Conservation (phyloP, 2,888 invertebrate species). For the Synanthedon formicaeformis region DNA sequence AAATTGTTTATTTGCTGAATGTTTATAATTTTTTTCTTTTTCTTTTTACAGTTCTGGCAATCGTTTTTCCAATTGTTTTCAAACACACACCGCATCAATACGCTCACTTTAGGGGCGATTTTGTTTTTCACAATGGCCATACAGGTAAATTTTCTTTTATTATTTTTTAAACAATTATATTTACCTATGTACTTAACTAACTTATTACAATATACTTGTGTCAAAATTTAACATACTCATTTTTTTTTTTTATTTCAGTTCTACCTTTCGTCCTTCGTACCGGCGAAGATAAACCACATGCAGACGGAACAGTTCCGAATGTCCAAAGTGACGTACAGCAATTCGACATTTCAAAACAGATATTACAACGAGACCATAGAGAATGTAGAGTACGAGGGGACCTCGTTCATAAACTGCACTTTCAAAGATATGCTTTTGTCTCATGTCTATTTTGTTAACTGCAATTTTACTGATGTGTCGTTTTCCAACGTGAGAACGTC, state of each 20-base stretch:
- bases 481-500: constrained; percentile 80
- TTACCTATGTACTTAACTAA: too few species aligned
- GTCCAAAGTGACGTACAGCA: constrained; percentile 30
- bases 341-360: constrained; percentile 35
- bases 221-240: too few species aligned
- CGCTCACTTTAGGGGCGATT: constrained; percentile 71
- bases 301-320: constrained; percentile 39
- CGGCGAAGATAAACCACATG: constrained; percentile 53
- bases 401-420: constrained; percentile 73
- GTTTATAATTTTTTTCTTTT: background rate
- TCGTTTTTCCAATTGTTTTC: constrained; percentile 77
- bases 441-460: constrained; percentile 78
- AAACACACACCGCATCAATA: constrained; percentile 72
- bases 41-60: constrained; percentile 75
- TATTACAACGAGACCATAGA: constrained; percentile 72
- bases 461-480: constrained; percentile 76
- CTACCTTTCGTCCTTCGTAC: constrained; percentile 68
- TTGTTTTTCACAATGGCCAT: constrained; percentile 69
- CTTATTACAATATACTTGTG: too few species aligned
- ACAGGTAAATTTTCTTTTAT: constrained; percentile 28
- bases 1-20: too few species aligned
- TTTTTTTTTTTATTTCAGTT: constrained; percentile 31
- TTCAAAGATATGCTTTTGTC: constrained; percentile 78
- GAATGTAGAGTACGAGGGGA: constrained; percentile 73
- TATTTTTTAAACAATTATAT: background rate